Conservation (phyloP, 2,113 vertebrate genomes). For the Pholis gunnellus region DNA sequence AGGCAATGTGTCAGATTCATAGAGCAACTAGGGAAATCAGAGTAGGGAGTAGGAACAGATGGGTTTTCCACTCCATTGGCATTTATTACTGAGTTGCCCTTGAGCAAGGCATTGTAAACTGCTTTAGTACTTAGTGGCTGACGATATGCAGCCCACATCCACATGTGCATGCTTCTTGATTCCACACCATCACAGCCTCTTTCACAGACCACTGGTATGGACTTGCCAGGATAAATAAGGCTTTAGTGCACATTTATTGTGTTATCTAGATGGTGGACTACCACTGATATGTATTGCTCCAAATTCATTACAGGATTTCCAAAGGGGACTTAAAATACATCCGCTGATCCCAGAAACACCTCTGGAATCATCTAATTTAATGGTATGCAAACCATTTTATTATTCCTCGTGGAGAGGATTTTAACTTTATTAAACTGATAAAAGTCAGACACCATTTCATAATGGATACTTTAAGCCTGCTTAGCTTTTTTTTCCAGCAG, state of each 20-base stretch:
- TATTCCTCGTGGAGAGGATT: conserved; percentile 32
- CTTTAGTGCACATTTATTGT: conserved; percentile 21
- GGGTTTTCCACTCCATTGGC: conserved; percentile 12
- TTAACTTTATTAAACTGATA: conserved; percentile 57
- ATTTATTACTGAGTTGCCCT: conserved; percentile 8
- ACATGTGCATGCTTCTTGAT: conserved; percentile 12
- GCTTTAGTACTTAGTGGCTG: conserved; percentile 14
- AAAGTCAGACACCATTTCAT: conserved; percentile 60
- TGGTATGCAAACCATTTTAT: conserved; percentile 40
- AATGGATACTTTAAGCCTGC: conserved; percentile 38
- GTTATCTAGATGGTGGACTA: conserved; percentile 3
- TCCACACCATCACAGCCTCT: not conserved
- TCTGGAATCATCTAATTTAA: conserved; percentile 39
- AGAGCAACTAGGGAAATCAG: conserved; percentile 24
- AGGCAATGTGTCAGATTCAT: conserved; percentile 28
- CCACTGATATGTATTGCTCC: not conserved
- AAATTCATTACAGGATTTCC: not conserved
- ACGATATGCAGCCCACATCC: conserved; percentile 6
- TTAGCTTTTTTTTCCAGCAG: conserved; percentile 35
- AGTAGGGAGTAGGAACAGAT: not conserved
- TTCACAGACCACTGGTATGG: conserved; percentile 21
- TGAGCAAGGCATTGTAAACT: conserved; percentile 45
- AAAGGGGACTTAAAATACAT: conserved; percentile 9
- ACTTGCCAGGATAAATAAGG: conserved; percentile 26
- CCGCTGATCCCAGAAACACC: conserved; percentile 24